These are phyloP conservation scores for Melanerpes formicivorus DNA, from an alignment of 2,113 vertebrate genomes.

Conservation along the genomic window DNA sequence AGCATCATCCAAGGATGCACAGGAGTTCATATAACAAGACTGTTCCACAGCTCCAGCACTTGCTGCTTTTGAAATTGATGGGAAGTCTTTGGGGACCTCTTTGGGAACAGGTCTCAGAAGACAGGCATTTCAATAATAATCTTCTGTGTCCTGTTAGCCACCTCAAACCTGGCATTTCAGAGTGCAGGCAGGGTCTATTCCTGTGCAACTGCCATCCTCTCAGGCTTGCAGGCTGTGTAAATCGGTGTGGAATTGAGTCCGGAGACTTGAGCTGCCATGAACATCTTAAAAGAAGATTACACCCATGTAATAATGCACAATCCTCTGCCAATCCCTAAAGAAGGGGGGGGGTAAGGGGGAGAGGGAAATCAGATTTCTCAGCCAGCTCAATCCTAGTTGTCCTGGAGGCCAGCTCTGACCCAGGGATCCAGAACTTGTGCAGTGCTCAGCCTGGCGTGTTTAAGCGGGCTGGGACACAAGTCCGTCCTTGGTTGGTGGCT, in stretches of 20 bases:
- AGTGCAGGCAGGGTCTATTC: not conserved
- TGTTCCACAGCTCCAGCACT: not conserved
- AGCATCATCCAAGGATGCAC: not conserved
- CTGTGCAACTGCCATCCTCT: not conserved
- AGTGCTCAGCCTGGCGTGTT: not conserved
- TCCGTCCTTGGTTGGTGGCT: not conserved
- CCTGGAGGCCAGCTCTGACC: not conserved
- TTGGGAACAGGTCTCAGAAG: not conserved
- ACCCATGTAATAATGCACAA: constrained; percentile 65
- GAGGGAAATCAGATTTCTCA: constrained; percentile 12
- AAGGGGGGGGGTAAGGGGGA: not conserved
- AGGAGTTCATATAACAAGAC: not conserved
- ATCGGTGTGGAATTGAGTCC: constrained; percentile 52
- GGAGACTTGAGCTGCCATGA: constrained; percentile 45
- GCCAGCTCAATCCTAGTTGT: constrained; percentile 17
- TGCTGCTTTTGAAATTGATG: not conserved
- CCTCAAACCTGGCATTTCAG: not conserved
- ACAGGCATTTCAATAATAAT: constrained; percentile 7
- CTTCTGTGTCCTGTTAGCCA: not conserved
- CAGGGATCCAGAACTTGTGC: not conserved
- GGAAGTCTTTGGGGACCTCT: not conserved
- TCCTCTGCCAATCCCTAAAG: constrained; percentile 65
- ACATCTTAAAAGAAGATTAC: constrained; percentile 71
- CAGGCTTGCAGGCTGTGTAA: constrained; percentile 40
- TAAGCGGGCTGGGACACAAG: not conserved